Base-by-base conservation (phyloP, 1,140 invertebrate genomes). In the Triops cancriformis region DNA sequence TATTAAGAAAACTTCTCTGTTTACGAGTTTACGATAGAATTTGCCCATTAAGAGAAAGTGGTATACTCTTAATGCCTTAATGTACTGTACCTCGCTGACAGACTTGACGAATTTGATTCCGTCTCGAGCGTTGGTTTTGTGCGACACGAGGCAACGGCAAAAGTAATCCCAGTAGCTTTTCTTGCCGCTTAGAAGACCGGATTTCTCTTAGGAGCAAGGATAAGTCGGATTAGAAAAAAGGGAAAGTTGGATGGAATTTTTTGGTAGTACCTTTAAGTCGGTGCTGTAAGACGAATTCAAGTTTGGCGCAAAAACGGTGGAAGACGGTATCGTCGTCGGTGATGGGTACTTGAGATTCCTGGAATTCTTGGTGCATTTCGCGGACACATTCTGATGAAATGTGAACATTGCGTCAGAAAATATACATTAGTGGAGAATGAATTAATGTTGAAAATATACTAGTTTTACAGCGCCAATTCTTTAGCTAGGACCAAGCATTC, bases 81-180 rank as follows among this genome's bases (percentile, higher is more conserved):
- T n/a, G n/a, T n/a, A n/a, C n/a, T 81, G 80, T 80, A 86, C 85
- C 80, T 85, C 85, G 75, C 81, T 81, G n/a, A 83, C 76, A 43
- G 82, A 83, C 80, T 85, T 86, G 45, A 14, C 75, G 28, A 37
- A 86, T 85, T 82, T 83, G 86, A 80, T 83, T 84, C 14, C 86
- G 81, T 18, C 85, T 85, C 82, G 85, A 84, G 80, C 84, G 84
- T 31, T 83, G 79, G 11, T 83, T 83, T 79, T 85, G 84, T 12
- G 81, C 6, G 81, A 79, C 14, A 80, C 77, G 11, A 86, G 80
- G 80, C 84, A 84, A 27, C 84, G 81, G 80, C 82, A 83, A 73
- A 86, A 83, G 80, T 85, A 86, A 76, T 86, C 84, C 85, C 85
- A 86, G 80, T 86, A 86, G 73, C 83, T 83, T 78, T 85, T 86